A percentile compares a stretch with the other conserved stretches of the same genome.
phyloP scores from a whole-genome alignment of 2,797 vertebrate genomes.

The Sparus aurata region DNA sequence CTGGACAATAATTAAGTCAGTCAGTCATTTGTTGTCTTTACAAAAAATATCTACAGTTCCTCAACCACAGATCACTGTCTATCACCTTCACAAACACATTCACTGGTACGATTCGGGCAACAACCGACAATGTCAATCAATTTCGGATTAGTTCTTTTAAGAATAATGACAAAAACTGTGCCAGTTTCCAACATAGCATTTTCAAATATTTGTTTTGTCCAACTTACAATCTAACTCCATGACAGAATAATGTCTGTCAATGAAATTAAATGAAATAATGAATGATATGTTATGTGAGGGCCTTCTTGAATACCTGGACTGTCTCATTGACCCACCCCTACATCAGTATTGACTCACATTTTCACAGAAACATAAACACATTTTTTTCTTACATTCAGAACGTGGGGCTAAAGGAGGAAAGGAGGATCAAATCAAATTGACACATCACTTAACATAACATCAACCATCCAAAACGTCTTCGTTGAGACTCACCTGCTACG shows the following conservation, averaged over 20 bases:
- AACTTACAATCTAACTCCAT: neutral
- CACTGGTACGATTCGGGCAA: neutral
- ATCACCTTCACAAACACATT: neutral
- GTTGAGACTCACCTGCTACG: constrained; percentile 83
- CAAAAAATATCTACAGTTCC: too few species aligned
- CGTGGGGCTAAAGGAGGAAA: neutral
- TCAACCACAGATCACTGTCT: neutral
- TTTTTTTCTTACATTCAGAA: neutral
- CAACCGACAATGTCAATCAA: neutral
- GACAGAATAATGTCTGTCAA: too few species aligned
- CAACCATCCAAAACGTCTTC: neutral
- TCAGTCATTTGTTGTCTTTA: neutral
- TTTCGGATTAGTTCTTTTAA: neutral
- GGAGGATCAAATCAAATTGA: neutral
- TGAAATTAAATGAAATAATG: too few species aligned
- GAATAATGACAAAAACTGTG: neutral
- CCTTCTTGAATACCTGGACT: too few species aligned
- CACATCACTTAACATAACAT: neutral
- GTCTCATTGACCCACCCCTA: too few species aligned
- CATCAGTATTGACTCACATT: neutral
- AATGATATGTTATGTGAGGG: too few species aligned
- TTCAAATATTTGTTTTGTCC: neutral
- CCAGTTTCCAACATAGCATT: neutral
- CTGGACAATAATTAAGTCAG: neutral
- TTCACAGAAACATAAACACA: neutral